Conservation (phyloP, 1,140 invertebrate genomes). For the Notospermus geniculatus region DNA sequence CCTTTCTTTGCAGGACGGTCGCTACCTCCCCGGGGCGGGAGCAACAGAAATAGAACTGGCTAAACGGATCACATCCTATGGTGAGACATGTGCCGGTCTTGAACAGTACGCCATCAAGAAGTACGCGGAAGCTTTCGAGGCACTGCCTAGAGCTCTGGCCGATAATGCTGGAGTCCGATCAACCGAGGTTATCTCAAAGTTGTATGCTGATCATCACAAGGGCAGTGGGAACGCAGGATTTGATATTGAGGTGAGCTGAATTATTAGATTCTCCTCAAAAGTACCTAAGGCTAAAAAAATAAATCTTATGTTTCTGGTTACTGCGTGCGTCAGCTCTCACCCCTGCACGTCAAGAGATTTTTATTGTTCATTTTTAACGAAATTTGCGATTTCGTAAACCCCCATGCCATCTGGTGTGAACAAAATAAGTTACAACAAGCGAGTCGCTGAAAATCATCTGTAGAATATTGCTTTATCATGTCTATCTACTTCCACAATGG, state of each 20-base stretch:
- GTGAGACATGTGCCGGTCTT: conserved; percentile 87
- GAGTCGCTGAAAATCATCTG: too few species aligned
- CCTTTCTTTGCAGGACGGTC: conserved; percentile 68
- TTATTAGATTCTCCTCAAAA: too few species aligned
- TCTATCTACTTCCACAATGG: too few species aligned
- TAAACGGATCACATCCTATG: conserved; percentile 77
- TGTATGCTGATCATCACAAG: conserved; percentile 88
- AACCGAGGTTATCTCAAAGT: conserved; percentile 83
- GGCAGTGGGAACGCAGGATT: conserved; percentile 82
- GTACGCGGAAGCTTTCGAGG: conserved; percentile 88
- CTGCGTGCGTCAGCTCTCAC: too few species aligned
- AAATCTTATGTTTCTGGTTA: too few species aligned
- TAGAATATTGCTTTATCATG: too few species aligned
- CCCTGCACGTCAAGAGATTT: too few species aligned
- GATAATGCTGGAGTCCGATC: conserved; percentile 87
- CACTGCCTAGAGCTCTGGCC: conserved; percentile 86
- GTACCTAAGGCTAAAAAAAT: too few species aligned
- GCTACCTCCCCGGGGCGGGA: conserved; percentile 89
- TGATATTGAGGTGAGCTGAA: conserved; percentile 73
- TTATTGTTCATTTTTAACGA: too few species aligned
- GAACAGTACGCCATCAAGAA: conserved; percentile 97
- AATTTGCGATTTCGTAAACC: too few species aligned
- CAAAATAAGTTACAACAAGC: too few species aligned
- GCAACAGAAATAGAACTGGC: conserved; percentile 94
- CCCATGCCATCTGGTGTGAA: too few species aligned